Evolutionary conservation across 2,888 invertebrate genomes (phyloP), one percentile per base, ranked within the genome.

Genomic region (Drosophila merina): DNA sequence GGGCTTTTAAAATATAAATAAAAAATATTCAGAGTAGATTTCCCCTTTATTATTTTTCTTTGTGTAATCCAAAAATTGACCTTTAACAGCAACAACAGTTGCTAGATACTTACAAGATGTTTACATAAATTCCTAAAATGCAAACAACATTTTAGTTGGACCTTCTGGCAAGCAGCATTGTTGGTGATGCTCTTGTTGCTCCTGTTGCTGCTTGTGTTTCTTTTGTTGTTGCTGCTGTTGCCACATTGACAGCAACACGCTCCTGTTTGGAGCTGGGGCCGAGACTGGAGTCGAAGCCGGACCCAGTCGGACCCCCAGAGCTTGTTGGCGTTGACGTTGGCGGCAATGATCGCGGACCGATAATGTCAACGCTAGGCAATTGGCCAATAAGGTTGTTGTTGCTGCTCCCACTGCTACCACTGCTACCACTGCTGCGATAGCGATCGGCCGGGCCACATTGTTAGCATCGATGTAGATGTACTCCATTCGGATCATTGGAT

Each of bases 41-140:
- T 20, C 20, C 20, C 2, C 20, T 20, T 5, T 36, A 36, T 9
- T 20, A 25, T 20, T 44, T 44, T 10, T 44, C 25, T 20, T 5
- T 20, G 44, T 44, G 44, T 25, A 44, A 20, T 71, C 72, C 66
- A 88, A 82, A 77, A 73, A 73, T 79, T 88, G 88, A 89, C 88
- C 88, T 88, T 88, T 89, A 77, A 79, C 85, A 62, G 66, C 44
- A 57, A 58, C 55, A 75, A 69, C 69, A 57, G 66, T 72, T 69
- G 52, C 77, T 74, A 75, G 77, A 62, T 77, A 76, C 88, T 76
- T 79, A 89, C 87, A 88, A 85, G 74, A 89, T 89, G 87, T 88
- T 89, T 89, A 88, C 89, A 89, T 88, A 89, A 89, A 88, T 88
- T 89, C 88, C 89, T 81, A 76, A 89, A 89, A 88, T 89, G 88